These are phyloP conservation scores for Adelphocoris suturalis DNA, from an alignment of 2,888 invertebrate species.

Conservation along the genomic window DNA sequence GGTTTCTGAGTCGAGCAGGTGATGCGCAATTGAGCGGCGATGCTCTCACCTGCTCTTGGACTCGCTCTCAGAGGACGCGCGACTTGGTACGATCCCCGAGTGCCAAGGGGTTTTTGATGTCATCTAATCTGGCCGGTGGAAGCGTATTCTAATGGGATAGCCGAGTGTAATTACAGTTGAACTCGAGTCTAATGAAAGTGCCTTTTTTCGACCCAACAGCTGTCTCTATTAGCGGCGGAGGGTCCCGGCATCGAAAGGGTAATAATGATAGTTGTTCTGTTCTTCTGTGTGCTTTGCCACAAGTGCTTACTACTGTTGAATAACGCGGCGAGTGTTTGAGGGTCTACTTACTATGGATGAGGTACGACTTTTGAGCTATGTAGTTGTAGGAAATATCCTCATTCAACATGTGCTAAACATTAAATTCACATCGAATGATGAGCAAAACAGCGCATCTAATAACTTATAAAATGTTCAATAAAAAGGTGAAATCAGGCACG, in stretches of 20 bases:
- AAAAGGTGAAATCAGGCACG: too few relatives aligned
- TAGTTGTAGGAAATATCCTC: too few relatives aligned
- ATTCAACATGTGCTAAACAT: too few relatives aligned
- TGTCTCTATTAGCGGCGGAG: not conserved
- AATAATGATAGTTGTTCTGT: constrained; percentile 9
- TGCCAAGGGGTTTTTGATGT: constrained; percentile 36
- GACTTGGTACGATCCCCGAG: not conserved
- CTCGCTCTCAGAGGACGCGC: not conserved
- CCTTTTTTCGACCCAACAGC: constrained; percentile 4
- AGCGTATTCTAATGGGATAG: constrained; percentile 37
- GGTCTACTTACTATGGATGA: too few relatives aligned
- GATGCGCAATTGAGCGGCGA: constrained; percentile 14
- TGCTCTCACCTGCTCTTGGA: not conserved
- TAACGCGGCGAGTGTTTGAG: not conserved
- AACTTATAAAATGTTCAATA: too few relatives aligned
- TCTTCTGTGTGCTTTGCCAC: constrained; percentile 20
- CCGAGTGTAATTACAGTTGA: constrained; percentile 38
- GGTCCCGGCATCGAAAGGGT: not conserved
- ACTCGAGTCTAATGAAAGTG: constrained; percentile 38
- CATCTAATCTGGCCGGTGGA: constrained; percentile 36
- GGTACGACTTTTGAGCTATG: too few relatives aligned
- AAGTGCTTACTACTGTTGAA: not conserved
- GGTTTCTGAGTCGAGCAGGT: constrained; percentile 4
- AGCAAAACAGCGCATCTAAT: too few relatives aligned
- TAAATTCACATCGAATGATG: too few relatives aligned